Base-by-base conservation (phyloP, 2,888 invertebrate species). In the Loripinus fragilis region DNA sequence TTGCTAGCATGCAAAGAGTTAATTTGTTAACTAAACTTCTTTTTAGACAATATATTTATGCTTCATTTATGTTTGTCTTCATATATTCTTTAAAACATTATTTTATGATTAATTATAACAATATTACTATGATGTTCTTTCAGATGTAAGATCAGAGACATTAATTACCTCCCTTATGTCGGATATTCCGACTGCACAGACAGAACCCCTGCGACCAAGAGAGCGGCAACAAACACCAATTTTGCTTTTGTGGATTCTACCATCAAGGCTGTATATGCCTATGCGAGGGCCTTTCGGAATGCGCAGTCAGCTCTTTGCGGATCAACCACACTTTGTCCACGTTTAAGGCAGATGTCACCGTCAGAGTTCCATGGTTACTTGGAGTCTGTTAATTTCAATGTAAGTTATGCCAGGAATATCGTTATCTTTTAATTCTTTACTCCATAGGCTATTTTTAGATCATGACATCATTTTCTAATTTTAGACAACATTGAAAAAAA, bases 181-280 rank as follows among this genome's bases (percentile, higher is more conserved):
- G 72, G 72, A 12, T 81, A 76, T 41, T 71, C 78, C 2, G 35
- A 64, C 33, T 91, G 91, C 73, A 52, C 76, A 5, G 20, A 72
- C 10, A 76, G 69, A 35, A 78, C 79, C 1, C 30, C 50, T 8
- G 35, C 30, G 17, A 80, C 74, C 52, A 85, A 75, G 60, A 68
- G 8, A 3, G 67, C 45, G 28, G 79, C 76, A 7, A 45, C 69
- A 1, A 86, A 80, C 74, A 68, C 71, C 0, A 85, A 85, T 74
- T 85, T 76, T 23, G 72, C 85, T 0, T 88, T 72, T 60, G 88
- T 90, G 0, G 90, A 90, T 35, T 76, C 88, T 20, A 87, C 89
- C 0, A 88, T 92, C 35, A 81, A 87, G 48, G 89, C 91, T 17
- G 87, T 92, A 15, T 90, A 87, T 78, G 87, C 91, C 1, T 92